Percentiles rank a stretch among this genome's conserved stretches.
These are phyloP conservation scores for Campylomormyrus tamandua DNA, from an alignment of 2,113 vertebrate species.

Conservation along the genomic window DNA sequence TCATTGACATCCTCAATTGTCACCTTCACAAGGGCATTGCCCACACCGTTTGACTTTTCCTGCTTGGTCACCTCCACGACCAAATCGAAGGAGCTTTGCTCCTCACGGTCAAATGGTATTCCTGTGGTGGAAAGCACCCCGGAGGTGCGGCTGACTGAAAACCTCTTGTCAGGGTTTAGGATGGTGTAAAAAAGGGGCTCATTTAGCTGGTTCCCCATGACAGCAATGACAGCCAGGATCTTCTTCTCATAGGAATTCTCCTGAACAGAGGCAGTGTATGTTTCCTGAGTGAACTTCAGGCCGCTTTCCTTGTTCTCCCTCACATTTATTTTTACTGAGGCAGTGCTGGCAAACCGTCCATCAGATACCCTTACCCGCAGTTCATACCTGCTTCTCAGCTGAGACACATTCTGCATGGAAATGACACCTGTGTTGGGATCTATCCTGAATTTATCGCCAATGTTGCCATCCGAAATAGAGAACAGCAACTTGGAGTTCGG, in stretches of 20 bases:
- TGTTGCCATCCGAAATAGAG: constrained; percentile 89
- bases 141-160: constrained; percentile 84
- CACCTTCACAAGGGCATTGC: constrained; percentile 79
- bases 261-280: constrained; percentile 72
- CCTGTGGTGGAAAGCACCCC: constrained; percentile 87
- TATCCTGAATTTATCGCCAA: constrained; percentile 88
- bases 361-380: constrained; percentile 82
- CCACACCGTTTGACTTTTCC: constrained; percentile 60
- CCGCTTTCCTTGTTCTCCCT: constrained; percentile 81
- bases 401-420: constrained; percentile 82
- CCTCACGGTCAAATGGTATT: constrained; percentile 83
- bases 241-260: constrained; percentile 81
- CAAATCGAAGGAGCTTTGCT: constrained; percentile 74
- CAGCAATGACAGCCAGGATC: constrained; percentile 74
- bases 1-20: constrained; percentile 83
- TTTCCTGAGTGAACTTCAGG: constrained; percentile 79
- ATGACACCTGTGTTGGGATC: constrained; percentile 69
- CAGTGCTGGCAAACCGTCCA: constrained; percentile 73
- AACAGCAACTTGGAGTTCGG: constrained; percentile 79
- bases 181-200: constrained; percentile 87
- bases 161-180: constrained; percentile 84
- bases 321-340: constrained; percentile 81
- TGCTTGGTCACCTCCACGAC: constrained; percentile 83
- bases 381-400: constrained; percentile 89
- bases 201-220: constrained; percentile 83